Conservation (phyloP, 2,113 vertebrate species). For the Oryctolagus cuniculus region mOryCun1.1 NC_091438.1:154167501-154168000, state of each 20-base stretch:
- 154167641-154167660: not conserved
- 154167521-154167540: not conserved
- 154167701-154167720: too few species aligned
- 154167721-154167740: too few species aligned
- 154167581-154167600: not conserved
- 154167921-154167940: rapidly evolving
- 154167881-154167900: not conserved
- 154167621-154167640: not conserved
- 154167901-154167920: not conserved
- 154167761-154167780: not conserved
- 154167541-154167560: not conserved
- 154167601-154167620: not conserved
- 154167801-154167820: not conserved
- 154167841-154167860: not conserved
- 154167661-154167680: too few species aligned
- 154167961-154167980: not conserved
- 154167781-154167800: not conserved
- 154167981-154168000: not conserved
- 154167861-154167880: not conserved
- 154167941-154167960: not conserved
- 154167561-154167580: not conserved
- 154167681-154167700: too few species aligned
- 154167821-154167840: not conserved
- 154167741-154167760: not conserved
- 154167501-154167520: not conserved